Conservation (phyloP, 2,797 vertebrate genomes). For the Rhynchotus rufescens region DNA sequence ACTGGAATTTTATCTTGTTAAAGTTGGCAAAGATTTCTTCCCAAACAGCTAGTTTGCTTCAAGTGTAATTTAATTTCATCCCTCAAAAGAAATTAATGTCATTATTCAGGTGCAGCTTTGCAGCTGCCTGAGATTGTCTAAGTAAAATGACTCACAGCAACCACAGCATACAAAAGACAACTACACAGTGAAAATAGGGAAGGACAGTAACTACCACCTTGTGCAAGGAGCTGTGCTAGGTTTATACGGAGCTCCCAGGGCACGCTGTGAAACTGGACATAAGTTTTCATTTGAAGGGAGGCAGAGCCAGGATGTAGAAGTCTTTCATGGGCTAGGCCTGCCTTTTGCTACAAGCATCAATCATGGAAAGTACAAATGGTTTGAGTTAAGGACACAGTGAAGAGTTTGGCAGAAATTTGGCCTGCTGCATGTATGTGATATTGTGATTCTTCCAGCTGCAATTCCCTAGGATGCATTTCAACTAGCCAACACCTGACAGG, state of each 20-base stretch:
- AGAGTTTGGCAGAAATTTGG: slow-evolving; percentile 55
- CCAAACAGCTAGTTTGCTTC: slow-evolving; percentile 55
- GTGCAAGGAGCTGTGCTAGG: neutral
- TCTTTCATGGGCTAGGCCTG: neutral
- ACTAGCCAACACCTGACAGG: slow-evolving; percentile 24
- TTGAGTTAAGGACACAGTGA: slow-evolving; percentile 53
- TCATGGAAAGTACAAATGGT: slow-evolving; percentile 23
- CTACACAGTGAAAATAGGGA: neutral
- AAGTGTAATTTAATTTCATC: slow-evolving; percentile 58
- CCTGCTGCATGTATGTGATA: neutral
- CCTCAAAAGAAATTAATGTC: slow-evolving; percentile 47
- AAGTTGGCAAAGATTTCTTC: slow-evolving; percentile 59
- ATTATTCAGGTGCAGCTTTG: neutral
- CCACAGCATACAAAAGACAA: neutral
- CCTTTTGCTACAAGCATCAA: slow-evolving; percentile 7
- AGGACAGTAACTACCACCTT: neutral
- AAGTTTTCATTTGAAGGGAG: slow-evolving; percentile 30
- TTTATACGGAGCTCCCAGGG: neutral
- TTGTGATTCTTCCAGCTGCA: slow-evolving; percentile 35
- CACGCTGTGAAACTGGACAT: slow-evolving; percentile 27
- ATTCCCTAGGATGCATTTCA: slow-evolving; percentile 33
- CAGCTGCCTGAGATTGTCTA: slow-evolving; percentile 13
- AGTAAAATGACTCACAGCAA: neutral
- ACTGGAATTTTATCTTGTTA: slow-evolving; percentile 52
- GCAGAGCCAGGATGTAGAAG: neutral